Conservation (phyloP, 2,113 vertebrate species). For the Blennius ocellaris region DNA sequence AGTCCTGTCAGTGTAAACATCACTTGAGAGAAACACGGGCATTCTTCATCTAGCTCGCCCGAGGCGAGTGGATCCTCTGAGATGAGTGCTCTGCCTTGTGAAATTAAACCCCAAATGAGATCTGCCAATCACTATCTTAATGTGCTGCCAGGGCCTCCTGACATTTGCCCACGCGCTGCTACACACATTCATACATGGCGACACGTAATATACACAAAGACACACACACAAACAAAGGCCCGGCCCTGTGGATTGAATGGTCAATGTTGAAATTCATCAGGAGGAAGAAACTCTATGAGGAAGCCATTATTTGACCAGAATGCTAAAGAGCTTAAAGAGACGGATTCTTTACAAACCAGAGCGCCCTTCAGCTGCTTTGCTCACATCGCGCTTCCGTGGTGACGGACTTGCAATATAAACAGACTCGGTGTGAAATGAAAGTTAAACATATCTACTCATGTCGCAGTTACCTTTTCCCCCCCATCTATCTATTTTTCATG, state of each 20-base stretch:
- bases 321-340: slow-evolving; percentile 63
- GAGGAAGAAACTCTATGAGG: slow-evolving; percentile 39
- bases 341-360: slow-evolving; percentile 25
- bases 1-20: slow-evolving; percentile 34
- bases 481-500: slow-evolving; percentile 3
- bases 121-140: slow-evolving; percentile 75
- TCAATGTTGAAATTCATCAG: slow-evolving; percentile 59
- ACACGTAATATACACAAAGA: background rate
- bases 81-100: slow-evolving; percentile 60
- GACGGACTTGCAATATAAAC: slow-evolving; percentile 13
- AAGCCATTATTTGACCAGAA: slow-evolving; percentile 66
- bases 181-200: slow-evolving; percentile 20
- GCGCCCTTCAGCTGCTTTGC: slow-evolving; percentile 17
- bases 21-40: slow-evolving; percentile 19
- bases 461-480: background rate
- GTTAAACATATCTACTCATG: slow-evolving; percentile 27
- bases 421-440: slow-evolving; percentile 12
- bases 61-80: slow-evolving; percentile 53
- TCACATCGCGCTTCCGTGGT: slow-evolving; percentile 35
- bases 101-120: slow-evolving; percentile 80
- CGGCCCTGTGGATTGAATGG: slow-evolving; percentile 45
- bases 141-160: slow-evolving; percentile 60
- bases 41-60: slow-evolving; percentile 44
- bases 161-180: slow-evolving; percentile 40
- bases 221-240: slow-evolving; percentile 34